phyloP scores from a whole-genome alignment of 1,140 invertebrate species.

The Phymastichus coffea region DNA sequence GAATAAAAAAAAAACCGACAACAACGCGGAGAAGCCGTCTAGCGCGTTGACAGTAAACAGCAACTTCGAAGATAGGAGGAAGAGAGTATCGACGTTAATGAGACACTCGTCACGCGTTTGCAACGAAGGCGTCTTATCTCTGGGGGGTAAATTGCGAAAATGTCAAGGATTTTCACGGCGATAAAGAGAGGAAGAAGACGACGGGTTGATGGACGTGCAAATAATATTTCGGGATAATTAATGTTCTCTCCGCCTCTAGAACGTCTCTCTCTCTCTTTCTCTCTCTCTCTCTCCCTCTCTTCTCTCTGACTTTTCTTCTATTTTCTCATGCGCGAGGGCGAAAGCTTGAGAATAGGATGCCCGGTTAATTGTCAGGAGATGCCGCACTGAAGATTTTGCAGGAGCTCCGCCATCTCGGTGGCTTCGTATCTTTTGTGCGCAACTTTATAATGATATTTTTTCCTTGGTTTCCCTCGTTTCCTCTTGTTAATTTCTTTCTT shows the following conservation, averaged over 20 bases:
- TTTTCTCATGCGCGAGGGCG: background rate
- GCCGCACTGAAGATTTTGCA: too few species aligned
- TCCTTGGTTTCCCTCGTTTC: too few species aligned
- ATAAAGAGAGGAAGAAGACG: background rate
- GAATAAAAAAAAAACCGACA: background rate
- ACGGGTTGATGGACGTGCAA: conserved; percentile 21
- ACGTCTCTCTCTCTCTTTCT: too few species aligned
- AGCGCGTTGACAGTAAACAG: background rate
- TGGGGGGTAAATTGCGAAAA: too few species aligned
- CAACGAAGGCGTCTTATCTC: conserved; percentile 6
- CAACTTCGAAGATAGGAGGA: too few species aligned
- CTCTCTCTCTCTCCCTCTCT: too few species aligned
- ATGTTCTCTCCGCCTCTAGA: conserved; percentile 12
- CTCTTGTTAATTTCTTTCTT: too few species aligned
- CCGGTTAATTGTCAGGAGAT: too few species aligned
- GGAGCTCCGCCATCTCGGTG: too few species aligned
- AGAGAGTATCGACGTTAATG: conserved; percentile 26
- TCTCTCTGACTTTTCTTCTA: conserved; percentile 1
- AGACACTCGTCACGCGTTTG: conserved; percentile 17
- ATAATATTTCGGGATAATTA: conserved; percentile 30
- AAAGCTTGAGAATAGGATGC: background rate
- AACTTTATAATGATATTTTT: too few species aligned
- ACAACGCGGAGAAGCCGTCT: background rate
- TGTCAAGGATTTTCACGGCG: too few species aligned
- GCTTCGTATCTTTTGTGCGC: too few species aligned